Base-by-base conservation (phyloP, 1,140 invertebrate species). In the Coenobita brevimanus region DNA sequence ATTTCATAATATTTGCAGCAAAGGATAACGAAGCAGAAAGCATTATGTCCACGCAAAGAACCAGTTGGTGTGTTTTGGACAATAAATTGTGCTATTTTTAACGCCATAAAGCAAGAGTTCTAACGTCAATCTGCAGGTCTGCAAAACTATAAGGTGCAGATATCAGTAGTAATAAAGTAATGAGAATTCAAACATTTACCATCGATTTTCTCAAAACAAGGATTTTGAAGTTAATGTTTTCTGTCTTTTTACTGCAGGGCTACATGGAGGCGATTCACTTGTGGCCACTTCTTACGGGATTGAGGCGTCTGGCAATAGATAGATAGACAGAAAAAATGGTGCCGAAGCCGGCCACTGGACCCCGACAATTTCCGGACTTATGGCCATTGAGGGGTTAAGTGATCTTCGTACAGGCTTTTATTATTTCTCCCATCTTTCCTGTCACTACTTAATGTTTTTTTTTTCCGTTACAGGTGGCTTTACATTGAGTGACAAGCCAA, bases 201-300 rank as follows among this genome's bases (percentile, higher is more conserved):
- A 54, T 27, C 17, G 50, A 60, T 80, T 80, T 60, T 80, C 76
- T 80, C 50, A 80, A 80, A 80, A 80, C 27, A 54, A 57, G 43
- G 6, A 80, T 80, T 80, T 80, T 80, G 76, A 24, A 80, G 43
- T 80, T 80, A 80, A 80, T 80, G 76, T 43, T 8, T 79, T 79
- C 76, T 57, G 76, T 24, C 76, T 79, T 79, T 79, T 13, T 79
- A 79, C 50, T n/a, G 76, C 76, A 54, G 76, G n/a, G n/a, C n/a
- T n/a, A n/a, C n/a, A n/a, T n/a, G n/a, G n/a, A n/a, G n/a, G n/a
- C n/a, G n/a, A n/a, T n/a, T n/a, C n/a, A n/a, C n/a, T n/a, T n/a
- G n/a, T n/a, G n/a, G n/a, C n/a, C n/a, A n/a, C n/a, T n/a, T n/a
- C n/a, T n/a, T n/a, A n/a, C n/a, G n/a, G n/a, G n/a, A n/a, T n/a